phyloP scores from a whole-genome alignment of 1,140 invertebrate species.

The Ceratosolen solmsi region DNA sequence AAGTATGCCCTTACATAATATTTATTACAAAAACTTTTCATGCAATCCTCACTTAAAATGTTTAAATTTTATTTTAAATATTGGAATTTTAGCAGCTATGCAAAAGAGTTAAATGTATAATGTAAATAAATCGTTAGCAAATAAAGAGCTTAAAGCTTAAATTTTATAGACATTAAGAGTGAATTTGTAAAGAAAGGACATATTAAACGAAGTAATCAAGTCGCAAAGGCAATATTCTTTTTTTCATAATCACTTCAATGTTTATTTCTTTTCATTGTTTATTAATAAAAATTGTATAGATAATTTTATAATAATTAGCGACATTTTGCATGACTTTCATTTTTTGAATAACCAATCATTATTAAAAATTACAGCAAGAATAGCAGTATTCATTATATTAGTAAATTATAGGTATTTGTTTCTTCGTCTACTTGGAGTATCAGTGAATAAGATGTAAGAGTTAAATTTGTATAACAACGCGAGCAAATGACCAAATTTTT shows the following conservation, averaged over 20 bases:
- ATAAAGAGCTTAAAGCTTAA: too few relatives aligned
- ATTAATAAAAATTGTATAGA: conserved; percentile 72
- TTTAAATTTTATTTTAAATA: too few relatives aligned
- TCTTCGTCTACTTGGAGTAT: conserved; percentile 35
- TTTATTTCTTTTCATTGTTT: conserved; percentile 65
- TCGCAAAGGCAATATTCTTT: background rate
- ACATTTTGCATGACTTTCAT: conserved; percentile 44
- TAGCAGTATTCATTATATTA: conserved; percentile 53
- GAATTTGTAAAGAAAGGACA: too few relatives aligned
- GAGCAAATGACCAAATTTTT: background rate
- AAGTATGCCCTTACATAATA: too few relatives aligned
- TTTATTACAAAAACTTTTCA: too few relatives aligned
- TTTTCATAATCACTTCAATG: conserved; percentile 61
- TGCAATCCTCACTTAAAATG: too few relatives aligned
- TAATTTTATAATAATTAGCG: conserved; percentile 66
- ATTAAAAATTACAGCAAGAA: conserved; percentile 54
- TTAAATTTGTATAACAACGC: background rate
- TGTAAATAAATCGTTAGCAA: too few relatives aligned
- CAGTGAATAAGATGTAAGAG: conserved; percentile 22
- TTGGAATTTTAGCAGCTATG: too few relatives aligned
- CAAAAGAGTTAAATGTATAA: too few relatives aligned
- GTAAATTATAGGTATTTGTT: conserved; percentile 51
- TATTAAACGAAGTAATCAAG: conserved; percentile 41
- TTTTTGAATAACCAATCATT: conserved; percentile 50
- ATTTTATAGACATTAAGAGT: too few relatives aligned